Percentiles rank a stretch among this genome's conserved stretches.
Conservation (phyloP, 2,797 vertebrate species). For the Tangara arthus region DNA sequence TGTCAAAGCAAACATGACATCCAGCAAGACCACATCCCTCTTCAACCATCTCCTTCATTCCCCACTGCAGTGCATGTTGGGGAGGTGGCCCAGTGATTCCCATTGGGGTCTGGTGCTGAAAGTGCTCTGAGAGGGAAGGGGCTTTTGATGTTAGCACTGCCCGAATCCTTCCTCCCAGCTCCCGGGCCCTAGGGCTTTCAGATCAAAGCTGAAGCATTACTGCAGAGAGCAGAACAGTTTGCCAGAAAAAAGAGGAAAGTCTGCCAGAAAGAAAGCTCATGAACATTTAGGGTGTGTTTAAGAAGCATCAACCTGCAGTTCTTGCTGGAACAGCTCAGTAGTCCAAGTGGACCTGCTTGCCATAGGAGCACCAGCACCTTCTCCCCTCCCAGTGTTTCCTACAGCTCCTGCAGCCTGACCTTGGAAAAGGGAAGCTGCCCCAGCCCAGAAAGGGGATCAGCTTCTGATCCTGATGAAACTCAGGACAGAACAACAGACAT, state of each 20-base stretch:
- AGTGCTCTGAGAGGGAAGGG: background rate
- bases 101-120: accelerated
- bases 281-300: background rate
- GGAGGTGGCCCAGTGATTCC: background rate
- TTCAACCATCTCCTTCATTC: background rate
- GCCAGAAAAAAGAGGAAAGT: background rate
- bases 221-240: background rate
- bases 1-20: background rate
- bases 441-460: background rate
- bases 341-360: background rate
- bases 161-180: background rate
- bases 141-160: background rate
- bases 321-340: accelerated
- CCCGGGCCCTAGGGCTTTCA: accelerated
- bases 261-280: background rate
- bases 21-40: background rate
- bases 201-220: background rate
- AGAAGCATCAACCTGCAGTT: background rate
- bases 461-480: background rate
- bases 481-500: background rate
- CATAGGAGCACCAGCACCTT: accelerated
- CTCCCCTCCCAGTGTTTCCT: background rate
- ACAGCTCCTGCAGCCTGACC: background rate
- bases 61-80: background rate
- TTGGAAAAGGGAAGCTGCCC: background rate